A percentile compares a stretch with the other conserved stretches of the same genome.
Conservation (phyloP, 2,113 vertebrate species). For the Pongo abelii region DNA sequence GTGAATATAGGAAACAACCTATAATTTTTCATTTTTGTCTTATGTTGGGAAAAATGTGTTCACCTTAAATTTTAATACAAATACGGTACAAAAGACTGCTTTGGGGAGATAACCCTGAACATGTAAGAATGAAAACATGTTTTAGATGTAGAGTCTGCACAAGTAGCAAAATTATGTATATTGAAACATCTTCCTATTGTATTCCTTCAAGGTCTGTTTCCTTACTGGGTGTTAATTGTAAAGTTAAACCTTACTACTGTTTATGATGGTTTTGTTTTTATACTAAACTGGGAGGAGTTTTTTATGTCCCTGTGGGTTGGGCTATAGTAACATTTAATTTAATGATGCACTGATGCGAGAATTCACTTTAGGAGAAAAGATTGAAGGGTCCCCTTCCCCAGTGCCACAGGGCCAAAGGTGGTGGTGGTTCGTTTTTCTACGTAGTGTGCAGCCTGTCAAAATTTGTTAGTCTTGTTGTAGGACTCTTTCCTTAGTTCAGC, state of each 20-base stretch:
- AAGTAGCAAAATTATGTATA: background rate
- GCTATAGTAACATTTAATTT: background rate
- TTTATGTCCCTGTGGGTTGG: background rate
- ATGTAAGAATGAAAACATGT: background rate
- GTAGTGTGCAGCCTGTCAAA: background rate
- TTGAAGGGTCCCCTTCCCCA: background rate
- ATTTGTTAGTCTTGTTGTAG: background rate
- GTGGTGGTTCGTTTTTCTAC: background rate
- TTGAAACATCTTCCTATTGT: background rate
- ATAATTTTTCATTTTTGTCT: background rate
- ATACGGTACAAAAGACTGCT: background rate
- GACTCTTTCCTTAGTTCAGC: too few relatives aligned
- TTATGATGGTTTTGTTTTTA: background rate
- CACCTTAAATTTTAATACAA: background rate
- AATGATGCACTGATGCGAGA: background rate
- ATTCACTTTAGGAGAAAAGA: background rate
- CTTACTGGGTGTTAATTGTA: background rate
- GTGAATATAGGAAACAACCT: background rate
- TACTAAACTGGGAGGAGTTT: background rate
- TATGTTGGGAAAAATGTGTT: background rate
- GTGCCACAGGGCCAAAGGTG: too few relatives aligned
- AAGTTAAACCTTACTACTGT: background rate
- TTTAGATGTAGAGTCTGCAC: background rate
- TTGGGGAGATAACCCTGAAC: background rate
- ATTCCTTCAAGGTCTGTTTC: background rate